phyloP scores from a whole-genome alignment of 2,113 vertebrate species.

The Girardinichthys multiradiatus region DNA sequence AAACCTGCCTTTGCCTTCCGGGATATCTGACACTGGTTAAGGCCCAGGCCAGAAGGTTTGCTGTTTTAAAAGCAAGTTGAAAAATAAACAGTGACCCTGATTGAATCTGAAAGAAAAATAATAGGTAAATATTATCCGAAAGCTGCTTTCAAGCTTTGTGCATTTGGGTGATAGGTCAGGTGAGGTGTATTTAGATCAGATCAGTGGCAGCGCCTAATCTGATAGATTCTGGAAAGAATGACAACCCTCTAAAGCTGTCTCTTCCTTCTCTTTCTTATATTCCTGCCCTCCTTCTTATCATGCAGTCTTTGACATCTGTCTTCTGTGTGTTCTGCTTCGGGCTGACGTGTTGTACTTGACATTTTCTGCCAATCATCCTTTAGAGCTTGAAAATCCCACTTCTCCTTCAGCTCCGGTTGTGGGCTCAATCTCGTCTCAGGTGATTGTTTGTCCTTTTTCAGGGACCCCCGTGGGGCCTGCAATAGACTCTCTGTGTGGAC shows the following conservation, averaged over 20 bases:
- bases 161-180: constrained; percentile 43
- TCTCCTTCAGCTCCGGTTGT: constrained; percentile 2
- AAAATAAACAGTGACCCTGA: constrained; percentile 56
- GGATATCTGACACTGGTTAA: constrained; percentile 73
- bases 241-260: constrained; percentile 63
- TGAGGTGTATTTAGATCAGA: constrained; percentile 44
- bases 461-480: constrained; percentile 50
- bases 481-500: constrained; percentile 14
- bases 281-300: constrained; percentile 52
- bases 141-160: constrained; percentile 39
- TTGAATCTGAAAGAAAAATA: constrained; percentile 50
- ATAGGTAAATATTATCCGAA: constrained; percentile 38
- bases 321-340: constrained; percentile 56
- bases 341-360: constrained; percentile 55
- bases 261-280: constrained; percentile 48
- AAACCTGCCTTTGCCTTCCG: constrained; percentile 50
- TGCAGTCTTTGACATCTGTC: constrained; percentile 62
- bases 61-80: constrained; percentile 34
- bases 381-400: constrained; percentile 7
- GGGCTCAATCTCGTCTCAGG: constrained; percentile 50
- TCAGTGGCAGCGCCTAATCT: constrained; percentile 42
- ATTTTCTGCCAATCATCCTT: constrained; percentile 71
- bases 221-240: constrained; percentile 44
- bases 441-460: constrained; percentile 62
- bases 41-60: constrained; percentile 62